Percentiles rank a stretch among this genome's conserved stretches.
These are phyloP conservation scores for Diadegma fenestrale DNA, from an alignment of 2,888 invertebrate species.

Conservation along the genomic window DNA sequence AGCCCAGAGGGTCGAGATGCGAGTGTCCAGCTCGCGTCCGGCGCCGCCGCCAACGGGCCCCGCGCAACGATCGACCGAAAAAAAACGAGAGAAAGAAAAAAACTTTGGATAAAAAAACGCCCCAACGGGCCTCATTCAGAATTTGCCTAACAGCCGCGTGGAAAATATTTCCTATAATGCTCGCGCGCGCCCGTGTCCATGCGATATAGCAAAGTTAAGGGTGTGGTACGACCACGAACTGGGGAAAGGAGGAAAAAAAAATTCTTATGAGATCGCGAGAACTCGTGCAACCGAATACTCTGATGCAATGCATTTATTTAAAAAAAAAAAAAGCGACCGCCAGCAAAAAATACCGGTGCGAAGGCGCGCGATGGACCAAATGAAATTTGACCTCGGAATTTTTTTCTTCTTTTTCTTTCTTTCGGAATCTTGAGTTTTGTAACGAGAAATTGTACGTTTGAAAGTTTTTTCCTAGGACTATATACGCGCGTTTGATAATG, in stretches of 20 bases:
- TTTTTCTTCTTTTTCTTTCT: not conserved
- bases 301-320: constrained; percentile 33
- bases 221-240: constrained; percentile 22
- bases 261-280: constrained; percentile 35
- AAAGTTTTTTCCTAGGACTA: not conserved
- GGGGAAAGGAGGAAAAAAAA: constrained; percentile 18
- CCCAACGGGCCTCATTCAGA: constrained; percentile 78
- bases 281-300: constrained; percentile 57
- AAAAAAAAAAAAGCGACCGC: constrained; percentile 2
- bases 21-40: constrained; percentile 67
- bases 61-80: constrained; percentile 14
- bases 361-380: not conserved
- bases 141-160: constrained; percentile 82
- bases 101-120: constrained; percentile 70
- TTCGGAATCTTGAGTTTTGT: not conserved
- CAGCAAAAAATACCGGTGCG: not conserved
- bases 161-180: constrained; percentile 56
- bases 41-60: constrained; percentile 64
- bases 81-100: constrained; percentile 33
- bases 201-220: constrained; percentile 23
- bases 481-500: not conserved
- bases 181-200: not conserved
- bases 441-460: not conserved
- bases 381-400: constrained; percentile 31
- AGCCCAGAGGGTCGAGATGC: constrained; percentile 25